Evolutionary conservation across 2,888 invertebrate species (phyloP).

Genomic region (Thysanoteuthis rhombus): DNA sequence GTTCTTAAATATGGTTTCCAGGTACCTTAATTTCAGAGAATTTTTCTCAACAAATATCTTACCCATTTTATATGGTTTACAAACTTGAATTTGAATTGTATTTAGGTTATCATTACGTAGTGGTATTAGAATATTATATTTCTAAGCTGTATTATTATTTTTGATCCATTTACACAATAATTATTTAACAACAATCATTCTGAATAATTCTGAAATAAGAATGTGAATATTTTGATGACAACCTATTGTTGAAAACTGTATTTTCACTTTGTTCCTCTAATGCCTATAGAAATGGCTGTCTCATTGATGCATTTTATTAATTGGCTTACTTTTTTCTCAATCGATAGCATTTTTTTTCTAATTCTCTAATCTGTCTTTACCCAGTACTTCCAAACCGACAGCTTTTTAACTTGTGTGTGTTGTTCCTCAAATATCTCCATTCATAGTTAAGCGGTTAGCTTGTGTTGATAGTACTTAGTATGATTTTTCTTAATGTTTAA

Average conservation of each 20-base stretch:
- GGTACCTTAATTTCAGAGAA: not conserved
- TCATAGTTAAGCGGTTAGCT: not conserved
- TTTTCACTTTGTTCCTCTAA: not conserved
- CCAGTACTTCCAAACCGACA: not conserved
- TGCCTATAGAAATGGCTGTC: not conserved
- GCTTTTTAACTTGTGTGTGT: not conserved
- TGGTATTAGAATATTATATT: not conserved
- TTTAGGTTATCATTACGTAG: not conserved
- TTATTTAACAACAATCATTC: not conserved
- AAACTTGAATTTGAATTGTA: not conserved
- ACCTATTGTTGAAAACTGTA: not conserved
- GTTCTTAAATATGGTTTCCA: not conserved
- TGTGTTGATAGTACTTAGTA: not conserved
- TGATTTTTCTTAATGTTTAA: too few relatives aligned
- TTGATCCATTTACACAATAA: not conserved
- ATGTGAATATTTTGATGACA: not conserved
- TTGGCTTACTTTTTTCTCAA: not conserved
- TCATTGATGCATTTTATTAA: not conserved
- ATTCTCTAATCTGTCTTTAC: not conserved
- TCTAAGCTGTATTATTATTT: not conserved
- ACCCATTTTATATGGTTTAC: not conserved
- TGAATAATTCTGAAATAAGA: not conserved
- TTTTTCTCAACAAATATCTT: not conserved
- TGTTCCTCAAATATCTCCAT: not conserved
- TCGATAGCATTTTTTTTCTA: not conserved